Conservation (phyloP, 1,140 invertebrate species). For the Drosophila seguyi region DNA sequence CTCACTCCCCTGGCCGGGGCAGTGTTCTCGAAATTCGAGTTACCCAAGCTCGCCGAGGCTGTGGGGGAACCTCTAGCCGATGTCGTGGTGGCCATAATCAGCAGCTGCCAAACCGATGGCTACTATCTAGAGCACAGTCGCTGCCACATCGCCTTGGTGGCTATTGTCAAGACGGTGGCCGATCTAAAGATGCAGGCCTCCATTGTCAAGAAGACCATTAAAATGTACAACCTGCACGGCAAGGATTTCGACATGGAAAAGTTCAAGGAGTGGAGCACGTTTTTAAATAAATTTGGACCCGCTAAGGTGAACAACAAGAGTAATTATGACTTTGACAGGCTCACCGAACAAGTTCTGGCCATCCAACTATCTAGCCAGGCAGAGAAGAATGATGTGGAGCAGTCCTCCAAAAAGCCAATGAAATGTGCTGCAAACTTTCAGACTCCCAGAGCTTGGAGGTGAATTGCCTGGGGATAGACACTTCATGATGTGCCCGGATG, state of each 20-base stretch:
- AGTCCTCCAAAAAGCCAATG: not conserved
- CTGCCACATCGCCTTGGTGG: slow-evolving; percentile 59
- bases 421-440: slow-evolving; percentile 34
- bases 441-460: not conserved
- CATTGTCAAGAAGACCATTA: slow-evolving; percentile 55
- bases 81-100: slow-evolving; percentile 55
- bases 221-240: slow-evolving; percentile 61
- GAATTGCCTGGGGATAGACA: not conserved
- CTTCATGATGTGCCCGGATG: not conserved
- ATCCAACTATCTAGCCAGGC: slow-evolving; percentile 1
- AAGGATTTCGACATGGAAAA: slow-evolving; percentile 43
- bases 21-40: slow-evolving; percentile 43
- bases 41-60: slow-evolving; percentile 43
- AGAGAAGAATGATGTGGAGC: not conserved
- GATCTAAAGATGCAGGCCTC: slow-evolving; percentile 44
- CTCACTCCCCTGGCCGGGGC: slow-evolving; percentile 65
- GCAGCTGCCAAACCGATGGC: slow-evolving; percentile 68
- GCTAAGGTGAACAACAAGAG: not conserved
- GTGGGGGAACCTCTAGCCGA: slow-evolving; percentile 41
- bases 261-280: slow-evolving; percentile 37
- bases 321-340: slow-evolving; percentile 23
- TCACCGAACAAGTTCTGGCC: slow-evolving; percentile 30
- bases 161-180: slow-evolving; percentile 39
- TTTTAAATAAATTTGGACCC: slow-evolving; percentile 3
- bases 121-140: slow-evolving; percentile 56